phyloP scores from a whole-genome alignment of 1,140 invertebrate genomes.

The Caenorhabditis remanei region DNA sequence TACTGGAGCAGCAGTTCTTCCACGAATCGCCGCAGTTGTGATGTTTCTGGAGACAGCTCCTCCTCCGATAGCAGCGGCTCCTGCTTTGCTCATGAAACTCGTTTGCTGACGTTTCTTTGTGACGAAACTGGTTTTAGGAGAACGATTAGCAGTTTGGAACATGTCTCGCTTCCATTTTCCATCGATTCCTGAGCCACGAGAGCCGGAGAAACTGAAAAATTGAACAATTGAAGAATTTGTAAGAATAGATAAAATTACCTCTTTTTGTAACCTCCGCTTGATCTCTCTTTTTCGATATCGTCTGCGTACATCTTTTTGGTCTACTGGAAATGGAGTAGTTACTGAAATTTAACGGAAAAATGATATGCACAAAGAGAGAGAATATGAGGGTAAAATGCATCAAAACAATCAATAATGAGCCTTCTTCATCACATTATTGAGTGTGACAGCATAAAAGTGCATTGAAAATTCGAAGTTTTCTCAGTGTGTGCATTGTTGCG shows the following conservation, averaged over 20 bases:
- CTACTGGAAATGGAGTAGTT: neutral
- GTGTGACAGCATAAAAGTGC: neutral
- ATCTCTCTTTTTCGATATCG: constrained; percentile 25
- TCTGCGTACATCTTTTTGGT: constrained; percentile 24
- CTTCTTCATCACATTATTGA: neutral
- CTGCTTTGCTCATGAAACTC: constrained; percentile 25
- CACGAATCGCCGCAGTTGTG: constrained; percentile 13
- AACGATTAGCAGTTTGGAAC: constrained; percentile 24
- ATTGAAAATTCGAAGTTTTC: neutral
- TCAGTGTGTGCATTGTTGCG: neutral
- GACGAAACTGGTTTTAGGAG: neutral
- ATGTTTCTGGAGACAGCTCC: constrained; percentile 15
- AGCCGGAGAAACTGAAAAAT: neutral
- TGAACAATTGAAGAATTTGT: neutral
- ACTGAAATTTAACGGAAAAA: neutral
- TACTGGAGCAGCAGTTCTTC: constrained; percentile 19
- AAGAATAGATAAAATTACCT: neutral
- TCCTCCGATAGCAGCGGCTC: neutral
- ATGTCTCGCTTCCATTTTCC: constrained; percentile 48
- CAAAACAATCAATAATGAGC: too few relatives aligned
- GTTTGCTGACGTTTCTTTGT: neutral
- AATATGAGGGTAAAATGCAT: neutral
- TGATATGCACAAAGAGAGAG: neutral
- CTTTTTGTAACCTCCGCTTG: neutral
- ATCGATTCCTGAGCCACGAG: constrained; percentile 7